A percentile compares a stretch with the other conserved stretches of the same genome.
These are phyloP conservation scores for Scopus umbretta DNA, from an alignment of 2,113 vertebrate species.

Conservation along the genomic window DNA sequence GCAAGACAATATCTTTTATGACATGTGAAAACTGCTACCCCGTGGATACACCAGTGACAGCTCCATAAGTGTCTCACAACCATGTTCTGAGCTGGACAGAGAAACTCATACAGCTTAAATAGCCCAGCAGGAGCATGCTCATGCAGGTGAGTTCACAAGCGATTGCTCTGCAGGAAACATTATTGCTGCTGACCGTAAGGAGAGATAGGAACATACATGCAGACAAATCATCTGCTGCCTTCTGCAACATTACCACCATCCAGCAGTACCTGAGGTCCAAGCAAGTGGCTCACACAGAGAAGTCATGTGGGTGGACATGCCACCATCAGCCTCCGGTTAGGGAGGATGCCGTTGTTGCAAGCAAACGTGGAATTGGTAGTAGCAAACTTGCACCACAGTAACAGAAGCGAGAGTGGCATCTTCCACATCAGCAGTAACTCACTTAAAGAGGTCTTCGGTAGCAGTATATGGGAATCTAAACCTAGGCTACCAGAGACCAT, in stretches of 20 bases:
- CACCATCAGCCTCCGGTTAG: neutral
- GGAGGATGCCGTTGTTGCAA: neutral
- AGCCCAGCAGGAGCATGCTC: neutral
- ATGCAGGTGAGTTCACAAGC: neutral
- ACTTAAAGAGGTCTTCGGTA: neutral
- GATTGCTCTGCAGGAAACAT: neutral
- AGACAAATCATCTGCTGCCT: neutral
- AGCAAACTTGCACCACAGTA: neutral
- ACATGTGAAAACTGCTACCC: neutral
- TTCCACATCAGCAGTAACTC: neutral
- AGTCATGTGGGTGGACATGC: rapidly evolving
- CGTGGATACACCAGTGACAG: neutral
- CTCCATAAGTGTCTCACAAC: rapidly evolving
- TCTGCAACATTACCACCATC: neutral
- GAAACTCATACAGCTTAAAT: rapidly evolving
- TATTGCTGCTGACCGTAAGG: neutral
- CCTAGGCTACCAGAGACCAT: neutral
- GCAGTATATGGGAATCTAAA: neutral
- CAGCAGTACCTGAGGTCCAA: neutral
- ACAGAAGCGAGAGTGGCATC: neutral
- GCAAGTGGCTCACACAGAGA: neutral
- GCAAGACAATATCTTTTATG: neutral
- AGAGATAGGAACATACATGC: rapidly evolving
- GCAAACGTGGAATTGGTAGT: neutral
- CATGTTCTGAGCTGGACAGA: rapidly evolving